Conservation (phyloP, 2,888 invertebrate species). For the Andrena praecox region DNA sequence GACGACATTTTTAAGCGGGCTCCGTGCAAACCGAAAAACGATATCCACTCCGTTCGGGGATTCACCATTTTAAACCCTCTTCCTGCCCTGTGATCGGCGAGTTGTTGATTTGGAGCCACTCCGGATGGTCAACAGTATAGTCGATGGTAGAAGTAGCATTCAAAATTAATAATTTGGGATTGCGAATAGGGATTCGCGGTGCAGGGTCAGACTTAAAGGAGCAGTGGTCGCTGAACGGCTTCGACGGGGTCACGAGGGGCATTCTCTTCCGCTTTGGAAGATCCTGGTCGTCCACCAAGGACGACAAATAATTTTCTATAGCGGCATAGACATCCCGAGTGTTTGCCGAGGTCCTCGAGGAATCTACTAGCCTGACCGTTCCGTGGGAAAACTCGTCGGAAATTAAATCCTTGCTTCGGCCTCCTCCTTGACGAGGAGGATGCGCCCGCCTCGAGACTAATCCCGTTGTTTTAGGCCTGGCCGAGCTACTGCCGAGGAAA, state of each 20-base stretch:
- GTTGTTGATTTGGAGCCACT: no score
- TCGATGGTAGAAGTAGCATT: no score
- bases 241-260: background rate
- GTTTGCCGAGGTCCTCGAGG: constrained; percentile 76
- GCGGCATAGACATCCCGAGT: constrained; percentile 79
- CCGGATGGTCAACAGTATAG: no score
- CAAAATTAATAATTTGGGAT: no score
- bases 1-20: constrained; percentile 71
- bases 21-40: constrained; percentile 58
- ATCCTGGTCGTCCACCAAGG: constrained; percentile 53
- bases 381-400: constrained; percentile 75
- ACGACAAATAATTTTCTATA: constrained; percentile 80
- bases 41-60: constrained; percentile 48
- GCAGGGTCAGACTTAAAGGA: no score
- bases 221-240: background rate
- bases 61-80: constrained; percentile 4
- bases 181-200: no score
- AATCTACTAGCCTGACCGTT: constrained; percentile 53
- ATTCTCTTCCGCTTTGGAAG: constrained; percentile 11
- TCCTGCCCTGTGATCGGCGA: background rate
- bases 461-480: constrained; percentile 73
- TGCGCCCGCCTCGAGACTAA: constrained; percentile 63
- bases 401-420: constrained; percentile 77
- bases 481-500: constrained; percentile 48
- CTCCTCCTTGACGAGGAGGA: constrained; percentile 28